These are phyloP conservation scores for Halyomorpha halys DNA, from an alignment of 1,140 invertebrate species.

Conservation along the genomic window DNA sequence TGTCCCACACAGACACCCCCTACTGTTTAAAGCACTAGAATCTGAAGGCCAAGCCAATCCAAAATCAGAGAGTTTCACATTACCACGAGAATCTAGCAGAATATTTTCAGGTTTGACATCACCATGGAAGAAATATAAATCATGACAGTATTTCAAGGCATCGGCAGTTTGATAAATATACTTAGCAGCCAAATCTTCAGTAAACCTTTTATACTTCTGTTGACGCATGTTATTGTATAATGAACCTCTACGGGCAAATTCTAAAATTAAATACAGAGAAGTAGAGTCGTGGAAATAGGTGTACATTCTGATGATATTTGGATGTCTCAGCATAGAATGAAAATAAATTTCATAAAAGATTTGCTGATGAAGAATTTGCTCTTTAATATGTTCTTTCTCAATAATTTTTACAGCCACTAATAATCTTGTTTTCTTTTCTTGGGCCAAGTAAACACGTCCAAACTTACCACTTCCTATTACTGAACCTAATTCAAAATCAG, in stretches of 20 bases:
- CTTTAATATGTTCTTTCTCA: constrained; percentile 69
- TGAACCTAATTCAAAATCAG: constrained; percentile 67
- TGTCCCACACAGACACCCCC: constrained; percentile 78
- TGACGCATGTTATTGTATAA: constrained; percentile 66
- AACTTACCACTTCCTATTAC: constrained; percentile 82
- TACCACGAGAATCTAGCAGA: constrained; percentile 60
- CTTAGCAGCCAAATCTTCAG: constrained; percentile 49
- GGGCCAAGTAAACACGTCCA: constrained; percentile 78
- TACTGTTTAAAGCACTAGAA: constrained; percentile 69
- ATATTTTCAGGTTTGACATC: constrained; percentile 89
- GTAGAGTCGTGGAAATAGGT: constrained; percentile 87
- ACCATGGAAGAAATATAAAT: constrained; percentile 80
- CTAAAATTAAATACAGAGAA: constrained; percentile 81
- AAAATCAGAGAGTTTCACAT: constrained; percentile 86
- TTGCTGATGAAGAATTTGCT: constrained; percentile 34
- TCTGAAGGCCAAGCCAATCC: constrained; percentile 67
- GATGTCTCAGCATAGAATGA: constrained; percentile 82
- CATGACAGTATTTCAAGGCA: constrained; percentile 80
- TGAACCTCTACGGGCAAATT: constrained; percentile 85
- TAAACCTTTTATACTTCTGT: constrained; percentile 46
- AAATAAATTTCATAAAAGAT: constrained; percentile 90
- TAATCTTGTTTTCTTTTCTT: constrained; percentile 70
- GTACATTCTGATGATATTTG: constrained; percentile 79
- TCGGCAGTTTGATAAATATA: constrained; percentile 82
- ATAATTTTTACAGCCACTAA: constrained; percentile 87